Base-by-base conservation (phyloP, 2,888 invertebrate species). In the Mesochorus sp. region DNA sequence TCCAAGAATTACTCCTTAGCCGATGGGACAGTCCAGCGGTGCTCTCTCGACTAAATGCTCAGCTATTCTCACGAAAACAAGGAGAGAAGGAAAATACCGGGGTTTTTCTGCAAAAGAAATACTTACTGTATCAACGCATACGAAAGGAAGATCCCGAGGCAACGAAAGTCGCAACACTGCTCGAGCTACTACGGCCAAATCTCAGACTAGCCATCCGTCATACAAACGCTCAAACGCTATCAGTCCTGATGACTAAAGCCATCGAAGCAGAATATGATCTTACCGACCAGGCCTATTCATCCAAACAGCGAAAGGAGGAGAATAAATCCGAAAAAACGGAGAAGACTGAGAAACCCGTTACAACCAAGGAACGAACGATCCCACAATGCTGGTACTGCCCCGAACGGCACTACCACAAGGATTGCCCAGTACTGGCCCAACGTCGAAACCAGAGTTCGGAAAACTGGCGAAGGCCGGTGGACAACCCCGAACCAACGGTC, bases 131-230 rank as follows among this genome's bases (percentile, higher is more conserved):
- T 19, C 17, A 55, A 26, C 14, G 57, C 0, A 24, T 71, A 0
- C 39, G 51, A 0, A 14, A 26, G 0, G 21, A 2, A 0, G 57
- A 68, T 8, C 6, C 21, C 1, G 68, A 68, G 3, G 31, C 12
- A 1, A 57, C 17, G 3, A 37, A 37, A 3, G 68, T 68, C 0
- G 0, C 47, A 0, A 57, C 68, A 0, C n/a, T 68, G 3, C 24
- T 59, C 12, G 47, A 57, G 14, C 57, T 59, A 0, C 37, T 57
- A 21, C 57, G 39, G 4, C 39, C 57, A 21, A 37, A n/a, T n/a
- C n/a, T n/a, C n/a, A 5, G 57, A 2, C 57, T 3, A 0, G 1
- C 37, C 1, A 19, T 19, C 5, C 21, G n/a, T 1, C 37, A 24
- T 1, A 19, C 55, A 0, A 8, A 17, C 3, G 17, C 28, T 2